Base-by-base conservation (phyloP, 2,113 vertebrate genomes). In the Pavo muticus region DNA sequence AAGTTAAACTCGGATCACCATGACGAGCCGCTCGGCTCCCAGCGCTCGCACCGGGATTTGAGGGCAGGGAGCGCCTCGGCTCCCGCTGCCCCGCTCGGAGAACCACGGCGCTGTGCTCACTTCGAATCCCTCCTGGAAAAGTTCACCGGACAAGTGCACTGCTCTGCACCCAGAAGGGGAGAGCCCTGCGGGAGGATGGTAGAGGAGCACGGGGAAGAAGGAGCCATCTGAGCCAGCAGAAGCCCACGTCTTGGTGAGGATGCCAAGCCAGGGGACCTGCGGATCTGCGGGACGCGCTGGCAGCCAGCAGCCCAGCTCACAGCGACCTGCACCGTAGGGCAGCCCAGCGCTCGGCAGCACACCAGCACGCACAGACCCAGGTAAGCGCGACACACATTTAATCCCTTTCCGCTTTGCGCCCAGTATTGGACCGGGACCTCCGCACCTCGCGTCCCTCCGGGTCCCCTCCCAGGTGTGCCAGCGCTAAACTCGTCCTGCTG, bases 1-100 rank as follows among this genome's bases (percentile, higher is more conserved):
- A 97, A 97, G 97, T 97, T 97, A 95, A 96, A 96, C 96, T 96
- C 96, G 24, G 93, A 96, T 93, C 95, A 90, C 84, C 86, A 87
- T 60, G 89, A 91, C 89, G 76, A 93, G 95, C 89, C 60, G 9
- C 91, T 94, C 69, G 25, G 67, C 88, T 95, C 87, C 91, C 91
- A 83, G 88, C 37, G 12, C 84, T 19, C 90, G 60, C 94, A 78
- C 92, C 79, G 68, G 93, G 88, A 64, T 94, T 92, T 95, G 88
- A 81, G 61, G 93, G 90, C 59, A 85, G 94, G 37, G 4, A 89
- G 56, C 10, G 3, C 81, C 59, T 30, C 65, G 67, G 76, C 83
- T 84, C 61, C 14, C 35, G 52, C 56, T 24, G 86, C 86, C 85
- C 71, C 25, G 1, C 10, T 3, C 35, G 71, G 52, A 84, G 87